Evolutionary conservation across 1,140 invertebrate genomes (phyloP), one percentile per base, ranked within the genome.

Genomic region (Drosophila funebris): DNA sequence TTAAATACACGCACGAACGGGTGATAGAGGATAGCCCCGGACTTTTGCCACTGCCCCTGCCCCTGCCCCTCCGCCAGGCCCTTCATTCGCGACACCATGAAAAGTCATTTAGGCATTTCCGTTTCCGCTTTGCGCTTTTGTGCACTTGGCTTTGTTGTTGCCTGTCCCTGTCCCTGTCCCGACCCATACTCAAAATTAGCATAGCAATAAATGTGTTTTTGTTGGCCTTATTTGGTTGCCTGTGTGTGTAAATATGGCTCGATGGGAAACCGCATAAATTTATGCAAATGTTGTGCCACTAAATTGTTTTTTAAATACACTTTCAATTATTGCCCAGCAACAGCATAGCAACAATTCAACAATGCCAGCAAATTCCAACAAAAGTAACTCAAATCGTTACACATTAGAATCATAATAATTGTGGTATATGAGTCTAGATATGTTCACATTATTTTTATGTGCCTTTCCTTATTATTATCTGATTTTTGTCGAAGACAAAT

Each of bases 291-390:
- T 79, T 70, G 50, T 76, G 66, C 73, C 58, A 18, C 46, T 54
- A 87, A 88, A 88, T 88, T 88, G 84, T 88, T 83, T 88, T 88
- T 88, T 88, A 88, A 88, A 88, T 72, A 89, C 79, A 78, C 76
- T 83, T 88, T 87, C 87, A 78, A 87, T 87, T 87, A 88, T 79
- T 69, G 64, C 48, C 58, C 56, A 78, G 67, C 76, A 54, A 80
- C 75, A 48, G n/a, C 44, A n/a, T n/a, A 48, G 29, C 24, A 27
- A 27, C 24, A 27, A 27, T n/a, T n/a, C n/a, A n/a, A n/a, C n/a
- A n/a, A 27, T 27, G 5, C 24, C 24, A 27, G 1, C 11, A 48
- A 48, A 33, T 31, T 13, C 29, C 33, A 46, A 43, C 64, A 58
- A 69, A 29, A 41, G 37, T 53, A 57, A 46, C 60, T 22, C 46